These are phyloP conservation scores for Butorides virescens DNA, from an alignment of 2,113 vertebrate species.

Conservation along the genomic window DNA sequence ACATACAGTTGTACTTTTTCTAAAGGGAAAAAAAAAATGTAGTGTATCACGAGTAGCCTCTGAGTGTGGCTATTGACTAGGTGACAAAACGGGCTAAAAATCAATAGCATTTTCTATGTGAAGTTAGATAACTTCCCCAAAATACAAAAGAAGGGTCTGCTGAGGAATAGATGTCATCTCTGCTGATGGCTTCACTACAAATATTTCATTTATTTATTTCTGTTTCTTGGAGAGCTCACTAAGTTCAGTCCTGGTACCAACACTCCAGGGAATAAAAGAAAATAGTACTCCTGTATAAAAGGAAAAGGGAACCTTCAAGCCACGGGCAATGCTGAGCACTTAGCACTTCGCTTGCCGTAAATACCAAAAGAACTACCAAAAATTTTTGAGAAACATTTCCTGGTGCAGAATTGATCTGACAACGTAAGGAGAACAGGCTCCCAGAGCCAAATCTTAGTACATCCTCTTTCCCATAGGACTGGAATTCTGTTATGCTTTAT, in stretches of 20 bases:
- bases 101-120: slow-evolving; percentile 74
- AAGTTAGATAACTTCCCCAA: slow-evolving; percentile 70
- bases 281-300: neutral
- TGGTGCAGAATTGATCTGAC: neutral
- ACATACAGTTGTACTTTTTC: neutral
- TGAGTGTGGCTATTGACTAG: slow-evolving; percentile 67
- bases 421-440: neutral
- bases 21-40: neutral
- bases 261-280: slow-evolving; percentile 37
- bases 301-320: neutral
- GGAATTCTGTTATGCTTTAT: neutral
- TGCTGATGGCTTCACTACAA: slow-evolving; percentile 52
- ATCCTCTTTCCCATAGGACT: neutral
- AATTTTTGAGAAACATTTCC: neutral
- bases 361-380: neutral
- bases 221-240: slow-evolving; percentile 27
- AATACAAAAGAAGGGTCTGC: slow-evolving; percentile 27
- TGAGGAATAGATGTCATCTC: slow-evolving; percentile 48
- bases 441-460: neutral
- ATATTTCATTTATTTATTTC: slow-evolving; percentile 60
- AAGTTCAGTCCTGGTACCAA: neutral
- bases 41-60: neutral
- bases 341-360: neutral
- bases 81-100: slow-evolving; percentile 75
- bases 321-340: neutral